Base-by-base conservation (phyloP, 2,797 vertebrate species). In the Podarcis siculus region DNA sequence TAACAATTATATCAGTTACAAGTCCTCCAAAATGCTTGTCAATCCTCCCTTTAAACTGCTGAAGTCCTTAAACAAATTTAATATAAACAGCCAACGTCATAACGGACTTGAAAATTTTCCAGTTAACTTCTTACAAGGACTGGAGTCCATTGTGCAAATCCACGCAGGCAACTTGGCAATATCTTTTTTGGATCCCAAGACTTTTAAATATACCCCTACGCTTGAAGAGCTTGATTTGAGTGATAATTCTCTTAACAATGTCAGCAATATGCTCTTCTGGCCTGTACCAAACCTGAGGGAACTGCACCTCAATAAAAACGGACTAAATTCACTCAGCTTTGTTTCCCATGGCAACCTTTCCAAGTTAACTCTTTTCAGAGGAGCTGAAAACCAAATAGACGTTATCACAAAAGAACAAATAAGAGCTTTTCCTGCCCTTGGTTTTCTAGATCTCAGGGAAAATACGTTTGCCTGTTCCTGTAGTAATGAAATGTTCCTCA, bases 11-110 rank as follows among this genome's bases (percentile, higher is more conserved):
- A 97, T 98, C 90, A 61, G 21, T 37, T 98, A 95, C 91, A 72
- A 94, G 88, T 95, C 92, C 30, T 67, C 12, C 21, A 85, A 92
- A 87, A 64, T n/a, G 1, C 61, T 82, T 30, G 64, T 77, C 87
- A 90, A 4, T 39, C 96, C 97, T 88, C 98, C 96, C 80, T 98
- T 98, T 95, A 66, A 86, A 35, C 97, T 98, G 83, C 95, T 98
- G 81, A 95, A 89, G 2, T 96, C 91, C 71, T 96, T 98, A 30
- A 93, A 83, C 32, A 96, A 97, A 81, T 77, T 98, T 25, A 97
- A 97, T 93, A 89, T 98, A 89, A 96, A 96, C 67, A 91, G 97
- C 93, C 94, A 87, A 86, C 97, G 97, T n/a, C 32, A 94, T 87
- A 72, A 5, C 61, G 97, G 98, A 35, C 95, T 98, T 82, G 93